Evolutionary conservation across 2,888 invertebrate genomes (phyloP), one percentile per base, ranked within the genome.

Genomic region (Acronicta psi): DNA sequence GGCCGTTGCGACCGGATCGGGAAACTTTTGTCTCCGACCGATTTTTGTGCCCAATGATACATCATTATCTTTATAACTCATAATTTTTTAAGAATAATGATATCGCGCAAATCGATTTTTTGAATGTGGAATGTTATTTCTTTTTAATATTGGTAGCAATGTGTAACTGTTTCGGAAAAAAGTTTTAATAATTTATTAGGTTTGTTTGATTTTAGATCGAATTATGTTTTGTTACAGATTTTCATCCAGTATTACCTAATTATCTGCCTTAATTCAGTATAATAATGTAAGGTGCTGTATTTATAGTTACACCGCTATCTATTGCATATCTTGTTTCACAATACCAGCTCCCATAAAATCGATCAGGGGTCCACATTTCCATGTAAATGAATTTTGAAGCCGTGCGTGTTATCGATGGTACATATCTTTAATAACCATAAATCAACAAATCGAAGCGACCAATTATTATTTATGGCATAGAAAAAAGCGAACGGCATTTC

Each of bases 361-460:
- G 74, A 74, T 56, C 65, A 59, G 50, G 80, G 73, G 70, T 70
- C 70, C 78, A 84, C 82, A 91, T 93, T 92, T 88, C 89, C 89
- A 93, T 93, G 83, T 87, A 92, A 90, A 93, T 92, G 86, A 89
- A 89, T 86, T 84, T 86, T 84, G 89, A 86, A 82, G 75, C 84
- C 84, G 83, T 84, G 83, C 85, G 83, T 84, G 79, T 73, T 84
- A 84, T 89, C 85, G 77, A 71, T 66, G 78, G 69, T 77, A 80
- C 86, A 79, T 83, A 93, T 93, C 93, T 93, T 92, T 91, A 92
- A 93, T 93, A 92, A 91, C 92, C 90, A 91, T 93, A 92, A 92
- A 92, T 92, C 89, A 85, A 83, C 84, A 81, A 91, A 88, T 90
- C 83, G 92, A 84, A 77, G 75, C 83, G 77, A 66, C 74, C 83